phyloP scores from a whole-genome alignment of 2,113 vertebrate species.

The Hipposideros armiger region DNA sequence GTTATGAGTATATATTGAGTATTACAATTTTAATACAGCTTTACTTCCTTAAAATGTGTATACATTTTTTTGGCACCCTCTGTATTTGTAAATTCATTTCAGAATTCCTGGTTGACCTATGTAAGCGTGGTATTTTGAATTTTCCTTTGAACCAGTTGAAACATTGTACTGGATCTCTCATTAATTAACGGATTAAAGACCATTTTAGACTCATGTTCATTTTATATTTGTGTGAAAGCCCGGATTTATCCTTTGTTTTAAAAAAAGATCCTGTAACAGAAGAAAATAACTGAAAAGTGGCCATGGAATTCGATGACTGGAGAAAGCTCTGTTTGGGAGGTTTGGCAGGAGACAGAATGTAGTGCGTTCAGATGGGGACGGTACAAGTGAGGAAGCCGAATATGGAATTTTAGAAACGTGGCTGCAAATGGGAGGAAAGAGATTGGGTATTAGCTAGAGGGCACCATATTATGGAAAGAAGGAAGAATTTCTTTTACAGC shows the following conservation, averaged over 20 bases:
- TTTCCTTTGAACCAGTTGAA: conserved; percentile 39
- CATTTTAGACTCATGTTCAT: not conserved
- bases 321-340: not conserved
- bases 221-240: not conserved
- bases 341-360: not conserved
- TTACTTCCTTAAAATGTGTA: no score
- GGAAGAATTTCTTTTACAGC: not conserved
- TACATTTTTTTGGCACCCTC: no score
- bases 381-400: not conserved
- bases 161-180: not conserved
- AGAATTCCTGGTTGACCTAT: conserved; percentile 24
- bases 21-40: no score
- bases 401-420: not conserved
- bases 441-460: not conserved
- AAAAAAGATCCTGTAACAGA: not conserved
- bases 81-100: conserved; percentile 20
- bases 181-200: conserved; percentile 2
- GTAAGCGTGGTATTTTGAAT: not conserved
- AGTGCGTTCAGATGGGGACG: not conserved
- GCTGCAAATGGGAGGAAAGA: not conserved
- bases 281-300: not conserved
- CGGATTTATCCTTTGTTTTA: not conserved
- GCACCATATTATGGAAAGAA: not conserved
- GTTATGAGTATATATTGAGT: no score
- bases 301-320: not conserved